Conservation (phyloP, 2,113 vertebrate species). For the Psephotus haematonotus region DNA sequence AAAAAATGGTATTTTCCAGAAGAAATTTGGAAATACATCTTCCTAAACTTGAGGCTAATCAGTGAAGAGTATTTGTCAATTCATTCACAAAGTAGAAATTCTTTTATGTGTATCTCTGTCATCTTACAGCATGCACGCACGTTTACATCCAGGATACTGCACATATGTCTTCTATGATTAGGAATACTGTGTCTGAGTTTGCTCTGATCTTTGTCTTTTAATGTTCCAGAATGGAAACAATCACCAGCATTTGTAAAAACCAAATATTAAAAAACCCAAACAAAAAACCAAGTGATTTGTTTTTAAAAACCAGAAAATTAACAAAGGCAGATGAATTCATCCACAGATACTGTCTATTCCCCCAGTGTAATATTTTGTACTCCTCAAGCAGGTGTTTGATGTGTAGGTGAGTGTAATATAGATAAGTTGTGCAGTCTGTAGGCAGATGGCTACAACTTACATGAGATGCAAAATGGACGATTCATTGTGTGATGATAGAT, state of each 20-base stretch:
- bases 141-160: background rate
- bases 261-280: background rate
- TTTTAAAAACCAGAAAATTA: background rate
- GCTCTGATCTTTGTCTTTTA: background rate
- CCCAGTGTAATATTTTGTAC: background rate
- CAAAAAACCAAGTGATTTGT: accelerated
- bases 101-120: background rate
- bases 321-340: background rate
- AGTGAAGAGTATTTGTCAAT: background rate
- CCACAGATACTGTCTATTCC: background rate
- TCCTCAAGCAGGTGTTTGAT: background rate
- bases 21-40: background rate
- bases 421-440: background rate
- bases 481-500: background rate
- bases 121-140: background rate
- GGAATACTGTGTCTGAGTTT: background rate
- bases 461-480: background rate
- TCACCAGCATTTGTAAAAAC: background rate
- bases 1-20: slow-evolving; percentile 1
- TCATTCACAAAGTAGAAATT: background rate
- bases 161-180: background rate
- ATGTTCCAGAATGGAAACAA: background rate
- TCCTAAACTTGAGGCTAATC: background rate
- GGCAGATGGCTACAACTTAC: background rate
- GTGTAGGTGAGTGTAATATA: background rate